phyloP scores from a whole-genome alignment of 2,888 invertebrate species.

The Panorpa germanica region DNA sequence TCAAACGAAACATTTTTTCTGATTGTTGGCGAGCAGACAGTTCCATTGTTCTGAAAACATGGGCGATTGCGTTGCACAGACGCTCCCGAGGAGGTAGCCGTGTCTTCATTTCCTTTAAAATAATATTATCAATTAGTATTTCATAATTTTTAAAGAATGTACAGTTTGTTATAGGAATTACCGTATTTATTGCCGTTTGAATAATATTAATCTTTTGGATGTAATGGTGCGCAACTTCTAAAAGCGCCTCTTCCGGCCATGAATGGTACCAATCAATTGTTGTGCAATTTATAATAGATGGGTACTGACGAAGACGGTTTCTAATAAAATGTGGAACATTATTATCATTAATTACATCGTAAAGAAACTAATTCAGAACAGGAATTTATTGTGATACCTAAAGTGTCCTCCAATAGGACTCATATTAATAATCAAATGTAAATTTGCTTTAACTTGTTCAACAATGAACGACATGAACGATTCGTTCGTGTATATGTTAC shows the following conservation, averaged over 20 bases:
- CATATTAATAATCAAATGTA: constrained; percentile 72
- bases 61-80: constrained; percentile 45
- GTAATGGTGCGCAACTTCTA: constrained; percentile 79
- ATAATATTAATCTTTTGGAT: constrained; percentile 51
- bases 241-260: constrained; percentile 74
- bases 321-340: constrained; percentile 23
- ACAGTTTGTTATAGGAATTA: no score
- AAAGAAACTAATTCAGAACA: constrained; percentile 6
- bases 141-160: no score
- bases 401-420: constrained; percentile 77
- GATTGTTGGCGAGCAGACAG: constrained; percentile 61
- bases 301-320: constrained; percentile 70
- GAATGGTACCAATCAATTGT: constrained; percentile 82
- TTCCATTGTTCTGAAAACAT: constrained; percentile 65
- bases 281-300: constrained; percentile 69
- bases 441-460: constrained; percentile 50
- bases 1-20: constrained; percentile 50
- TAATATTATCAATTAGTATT: no score
- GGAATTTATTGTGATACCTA: constrained; percentile 23
- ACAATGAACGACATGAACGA: constrained; percentile 57
- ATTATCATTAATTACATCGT: constrained; percentile 2
- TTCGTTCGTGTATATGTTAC: constrained; percentile 40
- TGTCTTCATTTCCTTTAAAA: no score
- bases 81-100: constrained; percentile 40
- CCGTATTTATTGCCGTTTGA: no score